Evolutionary conservation across 2,113 vertebrate species (phyloP).

Genomic region (Tylochromis polylepis): DNA sequence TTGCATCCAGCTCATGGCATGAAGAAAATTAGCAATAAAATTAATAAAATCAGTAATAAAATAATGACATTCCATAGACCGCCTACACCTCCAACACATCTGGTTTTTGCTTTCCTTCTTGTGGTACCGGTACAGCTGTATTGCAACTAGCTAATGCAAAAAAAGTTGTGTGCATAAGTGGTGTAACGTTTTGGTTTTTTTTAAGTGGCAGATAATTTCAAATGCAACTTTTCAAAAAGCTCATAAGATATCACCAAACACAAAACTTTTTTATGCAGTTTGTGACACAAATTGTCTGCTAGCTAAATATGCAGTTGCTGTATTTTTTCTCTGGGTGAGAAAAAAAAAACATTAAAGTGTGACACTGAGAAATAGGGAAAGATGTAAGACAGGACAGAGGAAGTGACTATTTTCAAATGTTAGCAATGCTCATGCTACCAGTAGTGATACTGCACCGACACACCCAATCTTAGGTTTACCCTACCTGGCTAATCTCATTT

Average conservation of each 20-base stretch:
- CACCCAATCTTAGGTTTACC: not conserved
- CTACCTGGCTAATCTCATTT: not conserved
- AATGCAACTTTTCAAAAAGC: not conserved
- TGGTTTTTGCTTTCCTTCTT: too few relatives aligned
- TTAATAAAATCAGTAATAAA: too few relatives aligned
- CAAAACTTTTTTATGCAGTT: not conserved
- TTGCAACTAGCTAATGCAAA: too few relatives aligned
- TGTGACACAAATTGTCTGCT: not conserved
- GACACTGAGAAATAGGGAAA: not conserved
- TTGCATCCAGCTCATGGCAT: too few relatives aligned
- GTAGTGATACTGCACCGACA: not conserved
- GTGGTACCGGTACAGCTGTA: too few relatives aligned
- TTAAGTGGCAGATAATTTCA: not conserved
- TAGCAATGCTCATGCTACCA: not conserved
- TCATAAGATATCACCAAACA: not conserved
- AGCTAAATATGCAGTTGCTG: not conserved
- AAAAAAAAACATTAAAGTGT: not conserved
- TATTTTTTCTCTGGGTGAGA: not conserved
- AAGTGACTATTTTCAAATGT: not conserved
- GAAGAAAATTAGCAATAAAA: too few relatives aligned
- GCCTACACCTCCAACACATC: too few relatives aligned
- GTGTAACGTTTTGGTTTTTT: too few relatives aligned
- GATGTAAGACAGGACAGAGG: not conserved
- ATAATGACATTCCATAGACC: too few relatives aligned
- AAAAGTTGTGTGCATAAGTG: too few relatives aligned